These are phyloP conservation scores for Drosophila ananassae DNA, from an alignment of 1,140 invertebrate species.

Conservation along the genomic window DNA sequence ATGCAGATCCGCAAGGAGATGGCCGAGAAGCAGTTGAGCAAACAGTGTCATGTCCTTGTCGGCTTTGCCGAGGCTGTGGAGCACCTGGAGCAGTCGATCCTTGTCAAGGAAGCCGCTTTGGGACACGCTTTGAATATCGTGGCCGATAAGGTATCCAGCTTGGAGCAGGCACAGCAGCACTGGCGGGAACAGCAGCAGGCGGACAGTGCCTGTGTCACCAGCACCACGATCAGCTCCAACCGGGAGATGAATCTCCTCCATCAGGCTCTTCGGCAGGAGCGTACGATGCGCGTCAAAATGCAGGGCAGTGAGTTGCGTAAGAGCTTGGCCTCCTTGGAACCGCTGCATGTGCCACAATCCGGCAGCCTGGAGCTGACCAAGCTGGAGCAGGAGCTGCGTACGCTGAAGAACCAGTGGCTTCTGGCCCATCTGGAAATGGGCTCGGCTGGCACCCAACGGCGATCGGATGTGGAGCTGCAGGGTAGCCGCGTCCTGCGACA, in stretches of 20 bases:
- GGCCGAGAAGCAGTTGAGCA: conserved; percentile 95
- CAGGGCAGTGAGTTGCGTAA: conserved; percentile 45
- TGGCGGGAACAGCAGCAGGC: conserved; percentile 60
- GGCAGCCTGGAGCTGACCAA: conserved; percentile 17
- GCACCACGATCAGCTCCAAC: conserved; percentile 54
- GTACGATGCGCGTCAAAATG: conserved; percentile 46
- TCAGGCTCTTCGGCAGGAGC: conserved; percentile 65
- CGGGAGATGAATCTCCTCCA: conserved; percentile 64
- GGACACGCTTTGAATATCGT: conserved; percentile 50
- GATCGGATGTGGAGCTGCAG: conserved; percentile 51
- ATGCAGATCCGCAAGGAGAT: conserved; percentile 95
- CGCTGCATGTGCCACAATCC: conserved; percentile 61
- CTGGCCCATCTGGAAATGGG: conserved; percentile 59
- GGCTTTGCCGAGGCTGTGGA: conserved; percentile 64
- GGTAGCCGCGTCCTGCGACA: conserved; percentile 65
- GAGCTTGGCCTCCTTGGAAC: conserved; percentile 58
- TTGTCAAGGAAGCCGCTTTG: conserved; percentile 58
- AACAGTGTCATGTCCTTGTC: conserved; percentile 86
- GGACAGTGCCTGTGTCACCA: conserved; percentile 57
- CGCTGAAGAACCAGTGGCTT: conserved; percentile 64
- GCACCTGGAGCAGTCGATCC: conserved; percentile 57
- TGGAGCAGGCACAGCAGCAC: conserved; percentile 57
- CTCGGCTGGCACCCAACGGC: conserved; percentile 22
- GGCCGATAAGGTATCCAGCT: conserved; percentile 42
- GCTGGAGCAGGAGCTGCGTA: conserved; percentile 51